Conservation (phyloP, 2,888 invertebrate species). For the Spicauda simplicius region DNA sequence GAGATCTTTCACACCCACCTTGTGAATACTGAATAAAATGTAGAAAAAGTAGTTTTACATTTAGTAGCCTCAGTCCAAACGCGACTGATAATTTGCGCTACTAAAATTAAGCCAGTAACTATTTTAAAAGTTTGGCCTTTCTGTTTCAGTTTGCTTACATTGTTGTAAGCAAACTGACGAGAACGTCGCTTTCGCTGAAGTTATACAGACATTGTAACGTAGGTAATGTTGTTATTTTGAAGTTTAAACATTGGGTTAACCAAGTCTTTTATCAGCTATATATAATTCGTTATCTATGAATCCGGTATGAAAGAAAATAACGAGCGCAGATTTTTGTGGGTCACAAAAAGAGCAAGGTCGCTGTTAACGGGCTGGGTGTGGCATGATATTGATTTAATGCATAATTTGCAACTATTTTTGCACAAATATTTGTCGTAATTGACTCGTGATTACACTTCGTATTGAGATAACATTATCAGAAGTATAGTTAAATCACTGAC, state of each 20-base stretch:
- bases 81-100: no score
- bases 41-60: no score
- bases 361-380: background rate
- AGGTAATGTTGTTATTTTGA: background rate
- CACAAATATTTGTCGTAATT: background rate
- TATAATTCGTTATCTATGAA: background rate
- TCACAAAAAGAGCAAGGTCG: slow-evolving; percentile 3
- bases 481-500: background rate
- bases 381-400: background rate
- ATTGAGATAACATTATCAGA: background rate
- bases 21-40: no score
- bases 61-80: no score
- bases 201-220: background rate
- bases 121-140: no score
- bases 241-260: background rate
- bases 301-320: background rate
- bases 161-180: no score
- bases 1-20: no score
- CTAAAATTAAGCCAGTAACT: no score
- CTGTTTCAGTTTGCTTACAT: no score
- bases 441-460: background rate
- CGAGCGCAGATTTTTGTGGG: background rate
- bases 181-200: background rate
- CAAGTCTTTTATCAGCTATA: background rate
- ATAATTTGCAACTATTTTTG: background rate